Evolutionary conservation across 2,888 invertebrate genomes (phyloP).

Genomic region (Pecten maximus): DNA sequence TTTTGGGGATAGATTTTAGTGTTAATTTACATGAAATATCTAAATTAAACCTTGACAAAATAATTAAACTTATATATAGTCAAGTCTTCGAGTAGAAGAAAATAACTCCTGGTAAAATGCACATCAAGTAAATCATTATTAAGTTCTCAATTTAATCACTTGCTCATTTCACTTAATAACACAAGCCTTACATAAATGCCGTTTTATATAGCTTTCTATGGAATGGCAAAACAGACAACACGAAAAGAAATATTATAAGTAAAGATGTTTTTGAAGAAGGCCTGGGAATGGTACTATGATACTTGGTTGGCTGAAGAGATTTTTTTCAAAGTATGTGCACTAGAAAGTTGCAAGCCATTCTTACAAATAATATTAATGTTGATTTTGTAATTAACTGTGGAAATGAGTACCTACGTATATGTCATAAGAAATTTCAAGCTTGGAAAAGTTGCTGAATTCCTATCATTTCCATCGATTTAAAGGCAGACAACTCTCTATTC

Average conservation of each 20-base stretch:
- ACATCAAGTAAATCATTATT: neutral
- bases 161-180: neutral
- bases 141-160: neutral
- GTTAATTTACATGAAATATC: neutral
- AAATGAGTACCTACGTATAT: neutral
- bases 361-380: too few relatives aligned
- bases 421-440: neutral
- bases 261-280: neutral
- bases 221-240: neutral
- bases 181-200: neutral
- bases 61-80: too few relatives aligned
- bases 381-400: neutral
- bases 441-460: too few relatives aligned
- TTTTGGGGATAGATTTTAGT: neutral
- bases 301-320: neutral
- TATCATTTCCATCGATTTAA: too few relatives aligned
- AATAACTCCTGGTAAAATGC: neutral
- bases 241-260: neutral
- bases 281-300: neutral
- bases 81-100: neutral
- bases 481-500: neutral
- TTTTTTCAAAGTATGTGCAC: neutral
- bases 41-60: neutral
- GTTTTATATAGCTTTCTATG: neutral
- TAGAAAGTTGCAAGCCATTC: neutral